Percentiles rank a stretch among this genome's conserved stretches.
phyloP scores from a whole-genome alignment of 2,888 invertebrate genomes.

The Mythimna pallens region DNA sequence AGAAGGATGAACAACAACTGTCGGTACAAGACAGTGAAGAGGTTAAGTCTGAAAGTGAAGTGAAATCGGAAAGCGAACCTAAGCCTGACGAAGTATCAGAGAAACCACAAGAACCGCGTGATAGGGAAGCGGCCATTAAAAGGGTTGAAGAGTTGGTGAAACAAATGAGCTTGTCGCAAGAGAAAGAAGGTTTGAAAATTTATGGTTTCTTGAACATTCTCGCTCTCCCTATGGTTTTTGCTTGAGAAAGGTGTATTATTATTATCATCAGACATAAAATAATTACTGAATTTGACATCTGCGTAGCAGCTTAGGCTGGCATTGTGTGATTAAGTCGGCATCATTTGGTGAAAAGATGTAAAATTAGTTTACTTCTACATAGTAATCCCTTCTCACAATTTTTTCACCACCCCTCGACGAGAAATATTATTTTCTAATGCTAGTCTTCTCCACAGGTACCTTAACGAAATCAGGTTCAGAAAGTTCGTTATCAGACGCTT shows the following conservation, averaged over 20 bases:
- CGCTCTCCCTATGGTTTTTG: no score
- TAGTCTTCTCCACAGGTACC: slow-evolving; percentile 61
- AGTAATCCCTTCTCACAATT: no score
- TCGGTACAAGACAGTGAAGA: slow-evolving; percentile 79
- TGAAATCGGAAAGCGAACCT: slow-evolving; percentile 54
- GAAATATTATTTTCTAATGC: no score
- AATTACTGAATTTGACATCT: no score
- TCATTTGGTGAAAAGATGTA: no score
- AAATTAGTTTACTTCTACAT: no score
- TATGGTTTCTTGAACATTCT: background rate
- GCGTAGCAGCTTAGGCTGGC: no score
- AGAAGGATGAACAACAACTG: slow-evolving; percentile 71
- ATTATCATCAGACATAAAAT: no score
- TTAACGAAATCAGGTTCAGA: slow-evolving; percentile 96
- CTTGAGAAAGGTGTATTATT: no score
- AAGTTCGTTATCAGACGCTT: slow-evolving; percentile 95
- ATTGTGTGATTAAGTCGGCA: no score
- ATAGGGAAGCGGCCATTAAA: slow-evolving; percentile 89
- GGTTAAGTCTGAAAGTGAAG: slow-evolving; percentile 65
- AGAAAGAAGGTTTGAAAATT: slow-evolving; percentile 89
- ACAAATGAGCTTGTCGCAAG: slow-evolving; percentile 94
- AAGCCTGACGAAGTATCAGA: slow-evolving; percentile 73
- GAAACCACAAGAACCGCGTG: slow-evolving; percentile 69
- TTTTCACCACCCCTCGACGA: no score
- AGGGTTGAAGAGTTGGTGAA: slow-evolving; percentile 93